Percentiles rank a stretch among this genome's conserved stretches.
Evolutionary conservation across 2,797 vertebrate species (phyloP).

Genomic region (Poecilia picta): DNA sequence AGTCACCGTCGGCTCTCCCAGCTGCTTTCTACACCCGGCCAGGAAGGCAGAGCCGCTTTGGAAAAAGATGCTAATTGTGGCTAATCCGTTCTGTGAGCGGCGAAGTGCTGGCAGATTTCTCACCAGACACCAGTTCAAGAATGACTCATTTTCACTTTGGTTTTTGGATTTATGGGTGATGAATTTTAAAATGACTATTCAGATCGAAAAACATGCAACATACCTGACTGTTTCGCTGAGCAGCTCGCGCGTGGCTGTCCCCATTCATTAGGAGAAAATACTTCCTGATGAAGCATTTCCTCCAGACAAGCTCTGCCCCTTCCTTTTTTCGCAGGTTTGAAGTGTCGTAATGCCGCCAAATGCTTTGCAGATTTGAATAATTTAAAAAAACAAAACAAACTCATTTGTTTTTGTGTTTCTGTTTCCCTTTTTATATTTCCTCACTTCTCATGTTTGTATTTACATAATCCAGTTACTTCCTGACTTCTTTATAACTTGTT

Average conservation of each 20-base stretch:
- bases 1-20: neutral
- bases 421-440: neutral
- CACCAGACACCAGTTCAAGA: neutral
- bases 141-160: constrained; percentile 18
- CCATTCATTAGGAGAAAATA: neutral
- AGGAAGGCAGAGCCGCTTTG: neutral
- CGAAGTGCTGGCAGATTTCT: neutral
- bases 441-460: constrained; percentile 9
- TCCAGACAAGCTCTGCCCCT: neutral
- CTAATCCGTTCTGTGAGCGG: neutral
- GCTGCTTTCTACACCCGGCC: neutral
- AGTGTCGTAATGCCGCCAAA: neutral
- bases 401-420: neutral
- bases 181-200: constrained; percentile 5
- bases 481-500: neutral
- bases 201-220: constrained; percentile 43
- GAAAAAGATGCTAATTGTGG: constrained; percentile 9
- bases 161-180: neutral
- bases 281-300: constrained; percentile 8
- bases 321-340: constrained; percentile 5
- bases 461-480: neutral
- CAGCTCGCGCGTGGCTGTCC: neutral
- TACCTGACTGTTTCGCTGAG: constrained; percentile 44
- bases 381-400: neutral
- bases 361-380: neutral